Conservation (phyloP, 2,797 vertebrate genomes). For the Liasis olivaceus region DNA sequence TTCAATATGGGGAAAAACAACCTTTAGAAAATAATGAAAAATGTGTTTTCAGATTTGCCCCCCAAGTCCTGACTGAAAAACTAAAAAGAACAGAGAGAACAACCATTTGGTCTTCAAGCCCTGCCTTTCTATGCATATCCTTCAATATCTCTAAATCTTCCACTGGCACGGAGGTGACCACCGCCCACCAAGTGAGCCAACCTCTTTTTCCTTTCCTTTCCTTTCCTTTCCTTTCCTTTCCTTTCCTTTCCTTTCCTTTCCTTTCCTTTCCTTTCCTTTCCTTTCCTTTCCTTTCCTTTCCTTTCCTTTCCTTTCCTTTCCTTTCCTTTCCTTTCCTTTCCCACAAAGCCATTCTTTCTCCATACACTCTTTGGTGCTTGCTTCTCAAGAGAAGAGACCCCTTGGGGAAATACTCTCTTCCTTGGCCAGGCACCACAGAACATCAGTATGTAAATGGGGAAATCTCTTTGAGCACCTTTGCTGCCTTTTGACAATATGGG, state of each 20-base stretch:
- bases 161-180: not conserved
- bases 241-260: not conserved
- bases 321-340: not conserved
- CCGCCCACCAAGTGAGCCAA: slow-evolving; percentile 40
- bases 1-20: not conserved
- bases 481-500: slow-evolving; percentile 62
- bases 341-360: not conserved
- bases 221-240: slow-evolving; percentile 9
- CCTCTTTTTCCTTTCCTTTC: too few species aligned
- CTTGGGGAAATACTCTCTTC: slow-evolving; percentile 53
- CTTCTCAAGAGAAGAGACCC: slow-evolving; percentile 49
- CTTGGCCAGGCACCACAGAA: slow-evolving; percentile 66
- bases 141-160: slow-evolving; percentile 8
- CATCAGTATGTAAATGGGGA: slow-evolving; percentile 61
- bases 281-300: too few species aligned
- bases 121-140: not conserved
- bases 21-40: not conserved
- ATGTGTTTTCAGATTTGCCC: slow-evolving; percentile 31
- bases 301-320: too few species aligned
- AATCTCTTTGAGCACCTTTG: slow-evolving; percentile 62
- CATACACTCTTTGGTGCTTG: slow-evolving; percentile 37
- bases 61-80: slow-evolving; percentile 18
- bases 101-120: slow-evolving; percentile 38
- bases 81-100: slow-evolving; percentile 20
- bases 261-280: not conserved